Base-by-base conservation (phyloP, 2,797 vertebrate species). In the Acestrorhynchus altus region DNA sequence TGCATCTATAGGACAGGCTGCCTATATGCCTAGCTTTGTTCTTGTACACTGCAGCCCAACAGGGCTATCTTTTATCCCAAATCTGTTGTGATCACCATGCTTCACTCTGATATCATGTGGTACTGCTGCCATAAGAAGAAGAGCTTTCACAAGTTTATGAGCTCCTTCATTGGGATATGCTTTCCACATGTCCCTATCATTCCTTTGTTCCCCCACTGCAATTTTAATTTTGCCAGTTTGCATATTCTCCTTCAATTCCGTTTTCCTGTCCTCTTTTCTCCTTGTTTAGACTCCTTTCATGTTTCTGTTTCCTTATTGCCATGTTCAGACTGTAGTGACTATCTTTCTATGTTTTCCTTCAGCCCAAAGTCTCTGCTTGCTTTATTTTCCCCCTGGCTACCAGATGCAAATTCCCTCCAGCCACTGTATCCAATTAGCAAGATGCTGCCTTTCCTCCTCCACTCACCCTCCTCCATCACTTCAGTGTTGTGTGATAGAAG, bases 351-450 rank as follows among this genome's bases (percentile, higher is more conserved):
- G 79, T 84, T 82, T 86, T 82, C 84, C 77, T 81, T 63, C 68
- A 78, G 85, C 84, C 54, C 86, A 88, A 81, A 87, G 63, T 88
- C 89, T 86, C 81, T 74, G 77, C 72, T 80, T 83, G 80, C 84
- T 86, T 83, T 88, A 82, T 80, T 79, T 81, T 86, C 83, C 89
- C 84, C 9, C 57, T 88, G 89, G 87, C 89, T 84, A 89, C 83
- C 84, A 84, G 80, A 15, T 86, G 87, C 80, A 83, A 87, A 91
- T 92, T 91, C 88, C 90, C 86, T 88, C 81, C 77, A 88, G 90
- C 87, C 87, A 90, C 92, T 92, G 90, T 86, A 90, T 91, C 91
- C 90, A 93, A 93, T 93, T 92, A 92, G 83, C 82, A 89, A 84
- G 82, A 91, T 83, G 85, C 83, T 85, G 83, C 84, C 47, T 86